Evolutionary conservation across 1,140 invertebrate species (phyloP).

Genomic region (Hycleus phaleratus): DNA sequence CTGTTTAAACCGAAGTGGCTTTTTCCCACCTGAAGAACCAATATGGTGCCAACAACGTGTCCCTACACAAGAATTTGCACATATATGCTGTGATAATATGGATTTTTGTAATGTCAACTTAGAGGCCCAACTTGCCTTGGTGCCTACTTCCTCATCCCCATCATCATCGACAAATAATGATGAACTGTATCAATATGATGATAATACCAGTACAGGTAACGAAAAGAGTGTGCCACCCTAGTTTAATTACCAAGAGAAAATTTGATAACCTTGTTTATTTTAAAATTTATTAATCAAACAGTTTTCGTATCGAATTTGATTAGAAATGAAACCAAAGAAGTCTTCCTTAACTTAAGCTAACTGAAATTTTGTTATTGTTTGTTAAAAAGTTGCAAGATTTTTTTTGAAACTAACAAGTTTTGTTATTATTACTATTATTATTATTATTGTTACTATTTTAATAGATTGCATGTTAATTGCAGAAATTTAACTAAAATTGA

Average conservation of each 20-base stretch:
- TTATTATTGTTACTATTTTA: too few species aligned
- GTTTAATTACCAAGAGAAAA: neutral
- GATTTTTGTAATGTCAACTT: slow-evolving; percentile 60
- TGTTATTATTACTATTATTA: too few species aligned
- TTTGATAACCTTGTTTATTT: neutral
- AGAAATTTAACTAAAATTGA: neutral
- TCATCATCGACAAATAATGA: neutral
- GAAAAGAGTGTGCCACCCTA: slow-evolving; percentile 22
- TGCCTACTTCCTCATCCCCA: neutral
- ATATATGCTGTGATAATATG: slow-evolving; percentile 50
- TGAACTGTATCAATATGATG: slow-evolving; percentile 1
- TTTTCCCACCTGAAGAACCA: slow-evolving; percentile 66
- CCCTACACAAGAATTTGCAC: slow-evolving; percentile 37
- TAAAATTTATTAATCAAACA: too few species aligned
- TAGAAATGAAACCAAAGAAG: too few species aligned
- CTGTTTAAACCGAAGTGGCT: slow-evolving; percentile 57
- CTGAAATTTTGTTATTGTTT: too few species aligned
- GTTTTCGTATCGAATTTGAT: too few species aligned
- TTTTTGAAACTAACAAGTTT: too few species aligned
- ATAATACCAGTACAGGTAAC: slow-evolving; percentile 26
- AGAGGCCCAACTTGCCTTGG: slow-evolving; percentile 32
- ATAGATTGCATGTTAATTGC: too few species aligned
- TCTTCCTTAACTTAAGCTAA: too few species aligned
- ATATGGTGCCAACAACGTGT: slow-evolving; percentile 51
- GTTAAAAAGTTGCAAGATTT: too few species aligned